Base-by-base conservation (phyloP, 2,888 invertebrate genomes). In the Dysmachus trigonus region DNA sequence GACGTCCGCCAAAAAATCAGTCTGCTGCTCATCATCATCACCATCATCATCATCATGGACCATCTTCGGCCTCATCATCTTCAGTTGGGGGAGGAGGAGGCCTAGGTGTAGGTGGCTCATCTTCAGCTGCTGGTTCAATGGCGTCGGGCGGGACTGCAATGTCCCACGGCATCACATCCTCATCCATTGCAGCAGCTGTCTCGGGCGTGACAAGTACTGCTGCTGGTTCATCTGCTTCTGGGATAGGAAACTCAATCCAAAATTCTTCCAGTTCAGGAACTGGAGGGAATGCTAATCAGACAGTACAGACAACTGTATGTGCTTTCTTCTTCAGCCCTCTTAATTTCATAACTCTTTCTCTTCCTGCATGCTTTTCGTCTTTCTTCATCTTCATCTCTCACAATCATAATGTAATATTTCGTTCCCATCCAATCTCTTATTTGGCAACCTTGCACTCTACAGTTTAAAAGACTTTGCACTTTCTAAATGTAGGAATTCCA, bases 1-100 rank as follows among this genome's bases (percentile, higher is more conserved):
- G 88, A 33, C 84, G 87, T 47, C 87, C 87, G 27, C 87, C 87
- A 30, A 87, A 87, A 27, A 62, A 62, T 27, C 27, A 10, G 8
- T 62, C 62, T 1, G 18, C 62, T 7, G 47, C 47, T 1, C 47
- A 47, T 1, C 62, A 62, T 62, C 62, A 53, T 22, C 53, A 53
- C 22, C 85, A 51, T 53, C 38, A 71, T 30, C 38, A 71, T 30
- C 51, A 35, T 18, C 47, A 77, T 47, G 51, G 77, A 7, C 10
- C 35, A 82, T 22, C 62, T 18, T 15, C n/a, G n/a, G n/a, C n/a
- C n/a, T n/a, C n/a, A 30, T 76, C 76, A 85, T 51, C 74, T 30
- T 41, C 72, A 51, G n/a, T 18, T 22, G 79, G 47, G 10, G 8
- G 38, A 51, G n/a, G 18, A 15, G 79, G 47, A n/a, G 8, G 38